These are phyloP conservation scores for Cryptocheilus praepositus DNA, from an alignment of 2,888 invertebrate genomes.

Conservation along the genomic window DNA sequence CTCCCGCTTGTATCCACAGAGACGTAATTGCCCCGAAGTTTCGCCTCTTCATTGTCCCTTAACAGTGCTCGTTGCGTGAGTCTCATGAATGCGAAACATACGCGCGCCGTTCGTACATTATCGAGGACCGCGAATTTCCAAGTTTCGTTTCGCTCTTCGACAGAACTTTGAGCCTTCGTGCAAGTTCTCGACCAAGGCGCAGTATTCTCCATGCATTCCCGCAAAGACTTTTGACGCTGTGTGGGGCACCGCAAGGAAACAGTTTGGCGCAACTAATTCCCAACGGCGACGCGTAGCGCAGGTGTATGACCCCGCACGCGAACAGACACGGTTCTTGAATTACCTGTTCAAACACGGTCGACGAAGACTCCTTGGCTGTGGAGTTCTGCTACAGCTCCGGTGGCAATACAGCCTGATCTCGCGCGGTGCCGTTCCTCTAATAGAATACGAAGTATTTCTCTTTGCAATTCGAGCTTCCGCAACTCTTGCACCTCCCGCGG, in stretches of 20 bases:
- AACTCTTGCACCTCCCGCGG: slow-evolving; percentile 15
- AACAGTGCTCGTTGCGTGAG: too few relatives aligned
- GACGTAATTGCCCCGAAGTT: too few relatives aligned
- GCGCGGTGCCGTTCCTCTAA: slow-evolving; percentile 26
- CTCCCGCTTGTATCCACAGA: too few relatives aligned
- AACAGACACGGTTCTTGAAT: slow-evolving; percentile 6
- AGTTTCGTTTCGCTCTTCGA: slow-evolving; percentile 30
- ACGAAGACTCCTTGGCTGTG: not conserved
- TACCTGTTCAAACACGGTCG: not conserved
- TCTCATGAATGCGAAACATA: not conserved
- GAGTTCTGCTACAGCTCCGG: not conserved
- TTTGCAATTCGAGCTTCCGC: slow-evolving; percentile 52
- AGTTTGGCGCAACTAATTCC: slow-evolving; percentile 50
- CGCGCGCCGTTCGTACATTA: not conserved
- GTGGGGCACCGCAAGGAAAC: slow-evolving; percentile 27
- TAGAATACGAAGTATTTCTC: slow-evolving; percentile 61
- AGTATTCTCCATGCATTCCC: not conserved
- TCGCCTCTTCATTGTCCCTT: too few relatives aligned
- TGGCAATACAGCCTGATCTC: not conserved
- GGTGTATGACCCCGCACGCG: slow-evolving; percentile 9
- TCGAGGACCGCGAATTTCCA: not conserved
- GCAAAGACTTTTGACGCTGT: slow-evolving; percentile 16
- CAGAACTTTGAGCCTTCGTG: too few relatives aligned
- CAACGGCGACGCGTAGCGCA: slow-evolving; percentile 27
- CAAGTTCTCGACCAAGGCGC: not conserved